These are phyloP conservation scores for Hedya salicella DNA, from an alignment of 2,888 invertebrate genomes.

Conservation along the genomic window DNA sequence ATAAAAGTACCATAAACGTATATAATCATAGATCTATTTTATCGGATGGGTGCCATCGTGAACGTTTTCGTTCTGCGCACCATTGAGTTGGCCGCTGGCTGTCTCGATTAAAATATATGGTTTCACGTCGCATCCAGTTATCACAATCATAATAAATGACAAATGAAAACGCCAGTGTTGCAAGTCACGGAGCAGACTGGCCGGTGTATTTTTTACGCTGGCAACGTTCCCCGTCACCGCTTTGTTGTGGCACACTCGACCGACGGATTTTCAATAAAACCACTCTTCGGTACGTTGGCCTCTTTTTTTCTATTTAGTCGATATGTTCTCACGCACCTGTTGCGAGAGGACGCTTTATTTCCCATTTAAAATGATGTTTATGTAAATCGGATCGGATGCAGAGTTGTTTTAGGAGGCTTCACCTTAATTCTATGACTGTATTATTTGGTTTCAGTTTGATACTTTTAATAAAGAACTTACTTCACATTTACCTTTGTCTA, in stretches of 20 bases:
- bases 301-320: slow-evolving; percentile 61
- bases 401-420: slow-evolving; percentile 31
- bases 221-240: slow-evolving; percentile 71
- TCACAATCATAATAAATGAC: slow-evolving; percentile 86
- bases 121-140: slow-evolving; percentile 71
- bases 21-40: slow-evolving; percentile 2
- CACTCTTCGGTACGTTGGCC: slow-evolving; percentile 72
- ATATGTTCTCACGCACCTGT: slow-evolving; percentile 81
- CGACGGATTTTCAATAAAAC: slow-evolving; percentile 77
- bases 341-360: slow-evolving; percentile 50
- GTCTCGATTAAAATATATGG: slow-evolving; percentile 66
- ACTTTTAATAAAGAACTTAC: background rate
- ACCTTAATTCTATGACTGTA: slow-evolving; percentile 13
- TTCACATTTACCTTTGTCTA: too few relatives aligned
- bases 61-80: slow-evolving; percentile 19
- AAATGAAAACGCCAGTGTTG: slow-evolving; percentile 80
- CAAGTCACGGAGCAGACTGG: slow-evolving; percentile 74
- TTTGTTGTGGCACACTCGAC: slow-evolving; percentile 74
- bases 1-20: too few relatives aligned
- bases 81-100: slow-evolving; percentile 48
- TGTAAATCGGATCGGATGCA: slow-evolving; percentile 45
- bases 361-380: slow-evolving; percentile 49
- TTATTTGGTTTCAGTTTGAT: slow-evolving; percentile 2
- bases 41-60: background rate
- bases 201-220: slow-evolving; percentile 68